Percentiles rank a stretch among this genome's conserved stretches.
Conservation (phyloP, 2,888 invertebrate genomes). For the Drosophila fulvimacula region DNA sequence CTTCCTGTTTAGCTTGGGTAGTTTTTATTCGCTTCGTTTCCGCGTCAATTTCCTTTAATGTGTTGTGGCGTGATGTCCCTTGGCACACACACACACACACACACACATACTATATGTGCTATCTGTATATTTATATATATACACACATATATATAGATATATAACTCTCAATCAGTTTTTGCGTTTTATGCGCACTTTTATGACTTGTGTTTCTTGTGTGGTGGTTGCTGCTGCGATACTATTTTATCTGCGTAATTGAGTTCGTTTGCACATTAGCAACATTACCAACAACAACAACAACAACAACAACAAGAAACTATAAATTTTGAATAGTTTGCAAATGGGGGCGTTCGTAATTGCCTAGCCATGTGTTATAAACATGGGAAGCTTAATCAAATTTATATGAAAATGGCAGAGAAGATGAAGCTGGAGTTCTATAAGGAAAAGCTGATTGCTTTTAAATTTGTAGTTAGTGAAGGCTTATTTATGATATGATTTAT, state of each 20-base stretch:
- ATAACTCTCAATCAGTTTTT: slow-evolving; percentile 79
- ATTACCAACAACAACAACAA: slow-evolving; percentile 45
- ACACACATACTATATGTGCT: slow-evolving; percentile 20
- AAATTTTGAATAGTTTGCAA: slow-evolving; percentile 45
- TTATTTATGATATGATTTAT: not conserved
- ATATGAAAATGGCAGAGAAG: not conserved
- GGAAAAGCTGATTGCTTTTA: not conserved
- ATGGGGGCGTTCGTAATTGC: slow-evolving; percentile 62
- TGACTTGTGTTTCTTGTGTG: slow-evolving; percentile 62
- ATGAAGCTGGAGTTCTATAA: not conserved
- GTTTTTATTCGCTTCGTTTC: slow-evolving; percentile 79
- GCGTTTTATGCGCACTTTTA: slow-evolving; percentile 76
- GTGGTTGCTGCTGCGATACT: slow-evolving; percentile 60
- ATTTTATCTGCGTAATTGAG: slow-evolving; percentile 77
- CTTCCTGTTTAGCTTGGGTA: slow-evolving; percentile 58
- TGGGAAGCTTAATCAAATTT: not conserved
- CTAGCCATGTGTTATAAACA: slow-evolving; percentile 57
- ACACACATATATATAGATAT: slow-evolving; percentile 52
- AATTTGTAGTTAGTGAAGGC: not conserved
- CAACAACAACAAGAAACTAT: slow-evolving; percentile 15
- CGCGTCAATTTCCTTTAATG: slow-evolving; percentile 80
- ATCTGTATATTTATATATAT: slow-evolving; percentile 49
- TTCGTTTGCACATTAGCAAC: slow-evolving; percentile 77
- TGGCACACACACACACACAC: slow-evolving; percentile 40
- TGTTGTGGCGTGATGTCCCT: slow-evolving; percentile 75